Percentiles rank a stretch among this genome's conserved stretches.
Conservation (phyloP, 2,888 invertebrate genomes). For the Andrena chrysosceles region DNA sequence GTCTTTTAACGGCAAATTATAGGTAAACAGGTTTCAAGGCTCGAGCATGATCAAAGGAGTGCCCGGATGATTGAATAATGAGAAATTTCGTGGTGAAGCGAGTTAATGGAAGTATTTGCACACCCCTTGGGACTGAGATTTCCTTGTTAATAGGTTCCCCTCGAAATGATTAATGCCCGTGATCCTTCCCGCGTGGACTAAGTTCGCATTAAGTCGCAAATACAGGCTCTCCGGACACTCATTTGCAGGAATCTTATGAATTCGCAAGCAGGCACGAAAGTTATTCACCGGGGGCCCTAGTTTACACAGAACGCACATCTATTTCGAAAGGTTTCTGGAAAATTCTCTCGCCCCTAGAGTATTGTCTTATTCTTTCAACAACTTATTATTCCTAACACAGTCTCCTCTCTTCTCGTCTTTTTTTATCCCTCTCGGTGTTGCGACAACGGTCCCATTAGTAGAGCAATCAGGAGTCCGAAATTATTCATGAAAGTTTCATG, state of each 20-base stretch:
- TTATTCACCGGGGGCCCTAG: background rate
- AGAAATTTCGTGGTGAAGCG: no score
- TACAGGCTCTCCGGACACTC: background rate
- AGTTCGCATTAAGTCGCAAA: background rate
- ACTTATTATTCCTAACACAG: background rate
- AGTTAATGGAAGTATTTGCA: background rate
- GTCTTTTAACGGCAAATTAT: background rate
- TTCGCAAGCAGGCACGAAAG: background rate
- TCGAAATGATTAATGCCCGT: background rate
- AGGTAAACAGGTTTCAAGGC: background rate
- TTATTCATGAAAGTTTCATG: constrained; percentile 12
- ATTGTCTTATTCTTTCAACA: background rate
- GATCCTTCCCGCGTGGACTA: background rate
- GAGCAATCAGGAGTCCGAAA: constrained; percentile 11
- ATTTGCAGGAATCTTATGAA: background rate
- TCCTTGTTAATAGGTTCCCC: background rate
- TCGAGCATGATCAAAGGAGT: background rate
- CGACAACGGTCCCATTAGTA: background rate
- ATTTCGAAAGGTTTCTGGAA: background rate
- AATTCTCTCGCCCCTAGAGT: background rate
- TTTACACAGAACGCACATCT: background rate
- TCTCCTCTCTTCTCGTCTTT: background rate
- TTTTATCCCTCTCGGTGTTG: background rate
- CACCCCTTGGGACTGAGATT: background rate
- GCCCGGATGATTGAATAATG: no score